These are phyloP conservation scores for Eumaeus atala DNA, from an alignment of 1,140 invertebrate species.

Conservation along the genomic window DNA sequence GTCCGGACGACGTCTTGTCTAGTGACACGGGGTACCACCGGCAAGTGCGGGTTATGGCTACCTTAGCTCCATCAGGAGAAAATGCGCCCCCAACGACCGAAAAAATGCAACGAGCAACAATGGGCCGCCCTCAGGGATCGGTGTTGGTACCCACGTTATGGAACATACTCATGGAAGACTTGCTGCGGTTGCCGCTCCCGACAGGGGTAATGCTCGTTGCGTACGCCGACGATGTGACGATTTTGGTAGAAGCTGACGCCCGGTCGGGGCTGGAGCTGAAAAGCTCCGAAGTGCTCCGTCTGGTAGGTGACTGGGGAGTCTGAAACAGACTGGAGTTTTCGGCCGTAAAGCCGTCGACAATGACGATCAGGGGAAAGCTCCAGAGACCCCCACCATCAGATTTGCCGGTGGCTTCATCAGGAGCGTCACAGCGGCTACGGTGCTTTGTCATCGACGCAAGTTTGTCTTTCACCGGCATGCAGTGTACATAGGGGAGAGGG, in stretches of 20 bases:
- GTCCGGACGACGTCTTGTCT: conserved; percentile 8
- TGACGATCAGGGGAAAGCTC: conserved; percentile 1
- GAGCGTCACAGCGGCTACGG: too few relatives aligned
- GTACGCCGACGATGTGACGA: conserved; percentile 5
- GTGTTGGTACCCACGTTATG: conserved; percentile 6
- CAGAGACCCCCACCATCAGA: neutral
- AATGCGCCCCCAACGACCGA: neutral
- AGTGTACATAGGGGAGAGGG: too few relatives aligned
- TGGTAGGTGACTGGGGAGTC: conserved; percentile 6
- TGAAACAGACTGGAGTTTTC: neutral
- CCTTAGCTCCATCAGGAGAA: conserved; percentile 1
- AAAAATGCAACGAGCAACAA: neutral
- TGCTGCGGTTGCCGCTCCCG: neutral
- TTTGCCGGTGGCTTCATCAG: neutral
- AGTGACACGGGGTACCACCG: conserved; percentile 11
- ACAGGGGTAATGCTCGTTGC: neutral
- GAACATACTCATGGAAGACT: conserved; percentile 15
- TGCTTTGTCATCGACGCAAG: too few relatives aligned
- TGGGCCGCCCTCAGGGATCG: too few relatives aligned
- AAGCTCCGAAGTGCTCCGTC: neutral
- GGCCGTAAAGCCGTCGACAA: neutral
- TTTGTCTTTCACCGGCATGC: too few relatives aligned
- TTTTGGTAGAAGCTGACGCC: conserved; percentile 3
- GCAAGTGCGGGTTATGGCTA: conserved; percentile 2
- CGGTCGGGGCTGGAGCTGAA: conserved; percentile 6